Evolutionary conservation across 2,888 invertebrate species (phyloP), one percentile per base, ranked within the genome.

Genomic region (Drosophila rellima): DNA sequence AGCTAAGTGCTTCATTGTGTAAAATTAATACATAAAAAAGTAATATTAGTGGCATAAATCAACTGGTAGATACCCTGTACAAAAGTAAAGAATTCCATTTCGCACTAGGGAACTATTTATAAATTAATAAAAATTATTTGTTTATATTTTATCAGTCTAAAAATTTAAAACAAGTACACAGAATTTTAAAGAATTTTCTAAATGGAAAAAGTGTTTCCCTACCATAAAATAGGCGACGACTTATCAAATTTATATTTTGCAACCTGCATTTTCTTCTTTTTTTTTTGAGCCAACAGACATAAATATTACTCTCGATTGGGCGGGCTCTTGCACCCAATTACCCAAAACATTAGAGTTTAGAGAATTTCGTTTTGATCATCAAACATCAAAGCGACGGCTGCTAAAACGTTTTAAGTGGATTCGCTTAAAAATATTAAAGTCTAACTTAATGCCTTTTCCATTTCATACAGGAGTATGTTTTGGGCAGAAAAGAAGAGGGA

Each of bases 341-440:
- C 52, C 39, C 44, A 18, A 39, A 64, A 47, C 55, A 60, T 55
- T 59, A 33, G 52, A 59, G 71, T 37, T 64, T 23, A 23, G 45
- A 44, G 56, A 40, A 44, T 51, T 45, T 60, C 60, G 61, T 64
- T 68, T 78, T 59, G 74, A 78, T 74, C 67, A 78, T 54, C 57
- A 61, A 65, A 85, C 82, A 88, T 82, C 88, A 82, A 82, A 82
- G 81, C 42, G 42, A 13, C 18, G 50, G n/a, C 62, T 39, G 69
- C 29, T 70, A 70, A 74, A 80, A 68, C 39, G 57, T 70, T 72
- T 70, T 82, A 78, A 83, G 80, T 80, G 87, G 62, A 80, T 86
- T 73, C 75, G 78, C 70, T 88, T 72, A 61, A 51, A 75, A 80
- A 75, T 69, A 80, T 86, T 83, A 80, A 76, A 68, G 60, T 29